phyloP scores from a whole-genome alignment of 2,113 vertebrate genomes.

The Microcebus griseorufus region DNA sequence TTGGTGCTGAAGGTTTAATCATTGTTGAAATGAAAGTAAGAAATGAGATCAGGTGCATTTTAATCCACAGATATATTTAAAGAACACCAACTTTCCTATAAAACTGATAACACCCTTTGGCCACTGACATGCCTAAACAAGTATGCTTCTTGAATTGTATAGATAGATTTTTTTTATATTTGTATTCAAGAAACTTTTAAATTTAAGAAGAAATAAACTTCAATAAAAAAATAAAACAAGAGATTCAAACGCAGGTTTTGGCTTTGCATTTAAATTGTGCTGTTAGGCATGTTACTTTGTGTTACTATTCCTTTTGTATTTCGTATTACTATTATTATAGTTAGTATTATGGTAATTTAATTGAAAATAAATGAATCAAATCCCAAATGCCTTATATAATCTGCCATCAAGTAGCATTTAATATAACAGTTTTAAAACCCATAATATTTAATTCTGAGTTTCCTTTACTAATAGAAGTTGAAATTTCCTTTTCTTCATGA shows the following conservation, averaged over 20 bases:
- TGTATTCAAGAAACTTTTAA: background rate
- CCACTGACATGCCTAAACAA: conserved; percentile 11
- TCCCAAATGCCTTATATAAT: conserved; percentile 29
- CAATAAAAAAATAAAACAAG: background rate
- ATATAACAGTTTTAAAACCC: background rate
- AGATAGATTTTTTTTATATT: background rate
- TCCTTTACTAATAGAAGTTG: conserved; percentile 5
- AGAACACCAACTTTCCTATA: conserved; percentile 31
- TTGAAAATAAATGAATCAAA: conserved; percentile 25
- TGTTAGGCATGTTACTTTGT: background rate
- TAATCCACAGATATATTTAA: conserved; percentile 26
- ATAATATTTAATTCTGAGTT: conserved; percentile 37
- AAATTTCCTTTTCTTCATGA: background rate
- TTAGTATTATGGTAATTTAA: background rate
- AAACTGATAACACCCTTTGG: background rate
- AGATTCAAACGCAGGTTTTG: background rate
- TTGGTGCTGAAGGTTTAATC: conserved; percentile 39
- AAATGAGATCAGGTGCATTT: conserved; percentile 26
- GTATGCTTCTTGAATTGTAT: background rate
- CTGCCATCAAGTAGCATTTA: background rate
- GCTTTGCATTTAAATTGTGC: background rate
- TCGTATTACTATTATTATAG: background rate
- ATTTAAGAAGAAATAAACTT: conserved; percentile 44
- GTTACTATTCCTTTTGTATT: background rate
- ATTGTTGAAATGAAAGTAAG: conserved; percentile 21